phyloP scores from a whole-genome alignment of 1,140 invertebrate genomes.

The Lepidurus apus region DNA sequence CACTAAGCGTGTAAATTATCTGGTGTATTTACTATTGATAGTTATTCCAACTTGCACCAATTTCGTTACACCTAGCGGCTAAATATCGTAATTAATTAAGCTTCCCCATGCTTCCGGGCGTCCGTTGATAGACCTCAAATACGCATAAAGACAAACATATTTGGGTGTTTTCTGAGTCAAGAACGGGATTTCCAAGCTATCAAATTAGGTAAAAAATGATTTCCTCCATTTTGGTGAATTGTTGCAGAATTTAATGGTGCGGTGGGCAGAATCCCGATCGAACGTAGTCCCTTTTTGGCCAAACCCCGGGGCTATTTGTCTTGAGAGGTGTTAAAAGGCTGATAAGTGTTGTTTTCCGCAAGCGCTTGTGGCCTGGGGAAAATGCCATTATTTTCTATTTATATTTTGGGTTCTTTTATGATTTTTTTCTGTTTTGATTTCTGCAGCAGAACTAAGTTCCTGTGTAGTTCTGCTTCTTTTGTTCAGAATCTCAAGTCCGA shows the following conservation, averaged over 20 bases:
- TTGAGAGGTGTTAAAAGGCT: conserved; percentile 7
- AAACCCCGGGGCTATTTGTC: neutral
- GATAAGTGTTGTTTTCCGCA: neutral
- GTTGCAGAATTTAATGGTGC: neutral
- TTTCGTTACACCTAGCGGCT: too few relatives aligned
- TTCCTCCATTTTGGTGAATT: neutral
- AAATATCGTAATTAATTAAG: too few relatives aligned
- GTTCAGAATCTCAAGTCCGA: neutral
- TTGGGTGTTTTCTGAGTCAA: too few relatives aligned
- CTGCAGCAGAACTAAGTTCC: neutral
- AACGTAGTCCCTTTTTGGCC: neutral
- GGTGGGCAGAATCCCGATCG: neutral
- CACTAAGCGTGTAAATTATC: neutral
- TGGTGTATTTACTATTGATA: neutral
- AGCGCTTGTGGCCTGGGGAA: neutral
- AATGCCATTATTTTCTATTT: neutral
- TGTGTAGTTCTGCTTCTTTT: neutral
- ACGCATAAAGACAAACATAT: too few relatives aligned
- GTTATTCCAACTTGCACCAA: too few relatives aligned
- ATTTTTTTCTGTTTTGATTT: neutral
- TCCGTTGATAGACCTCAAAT: too few relatives aligned
- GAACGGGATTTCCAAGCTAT: too few relatives aligned
- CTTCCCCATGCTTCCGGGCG: too few relatives aligned
- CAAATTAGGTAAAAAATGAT: too few relatives aligned
- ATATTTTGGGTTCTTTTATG: neutral